phyloP scores from a whole-genome alignment of 2,113 vertebrate species.

The Seriola aureovittata region DNA sequence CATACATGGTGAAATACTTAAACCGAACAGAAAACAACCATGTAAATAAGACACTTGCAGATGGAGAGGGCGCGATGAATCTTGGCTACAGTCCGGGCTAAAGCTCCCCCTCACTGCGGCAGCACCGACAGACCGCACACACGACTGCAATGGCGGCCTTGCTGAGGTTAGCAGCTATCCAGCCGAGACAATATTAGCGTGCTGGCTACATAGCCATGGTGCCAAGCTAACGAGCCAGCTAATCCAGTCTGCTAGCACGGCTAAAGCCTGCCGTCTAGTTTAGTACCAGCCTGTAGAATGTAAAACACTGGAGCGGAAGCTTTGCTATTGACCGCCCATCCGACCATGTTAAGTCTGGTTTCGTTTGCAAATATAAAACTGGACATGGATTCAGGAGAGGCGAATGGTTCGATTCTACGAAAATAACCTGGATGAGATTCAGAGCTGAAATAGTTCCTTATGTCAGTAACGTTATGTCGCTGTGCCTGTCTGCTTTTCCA shows the following conservation, averaged over 20 bases:
- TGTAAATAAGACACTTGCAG: accelerated
- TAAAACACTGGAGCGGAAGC: conserved; percentile 63
- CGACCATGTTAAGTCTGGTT: conserved; percentile 23
- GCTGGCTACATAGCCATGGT: conserved; percentile 75
- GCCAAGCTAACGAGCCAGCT: conserved; percentile 77
- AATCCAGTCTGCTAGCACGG: conserved; percentile 62
- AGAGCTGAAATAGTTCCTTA: conserved; percentile 18
- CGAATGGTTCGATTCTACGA: neutral
- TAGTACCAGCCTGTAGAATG: conserved; percentile 24
- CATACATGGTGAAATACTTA: neutral
- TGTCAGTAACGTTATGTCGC: neutral
- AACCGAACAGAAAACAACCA: accelerated
- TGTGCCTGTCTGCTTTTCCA: conserved; percentile 12
- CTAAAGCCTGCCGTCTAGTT: conserved; percentile 22
- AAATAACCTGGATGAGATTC: conserved; percentile 6
- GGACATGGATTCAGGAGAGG: neutral
- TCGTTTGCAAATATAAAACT: conserved; percentile 11
- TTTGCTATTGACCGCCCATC: conserved; percentile 41
- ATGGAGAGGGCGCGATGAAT: neutral
- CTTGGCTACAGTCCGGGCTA: conserved; percentile 37
- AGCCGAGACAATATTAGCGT: conserved; percentile 65
- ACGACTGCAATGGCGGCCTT: conserved; percentile 78
- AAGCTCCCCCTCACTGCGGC: conserved; percentile 61
- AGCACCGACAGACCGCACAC: conserved; percentile 52
- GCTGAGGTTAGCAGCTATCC: conserved; percentile 68